Base-by-base conservation (phyloP, 1,140 invertebrate species). In the Drosophila ogumai region DNA sequence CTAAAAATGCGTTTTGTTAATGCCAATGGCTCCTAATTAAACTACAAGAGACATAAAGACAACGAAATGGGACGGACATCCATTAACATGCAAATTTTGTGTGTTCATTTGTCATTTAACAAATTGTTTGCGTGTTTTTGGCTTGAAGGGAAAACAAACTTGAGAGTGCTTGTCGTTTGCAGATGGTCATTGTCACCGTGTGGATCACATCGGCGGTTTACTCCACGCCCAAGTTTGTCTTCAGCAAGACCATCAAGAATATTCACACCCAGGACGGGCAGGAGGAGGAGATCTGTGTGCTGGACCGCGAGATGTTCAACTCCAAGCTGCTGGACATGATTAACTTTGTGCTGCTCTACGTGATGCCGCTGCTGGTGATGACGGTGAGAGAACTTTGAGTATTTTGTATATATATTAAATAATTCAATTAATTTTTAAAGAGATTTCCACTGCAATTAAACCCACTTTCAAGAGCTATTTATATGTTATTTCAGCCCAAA, bases 131-230 rank as follows among this genome's bases (percentile, higher is more conserved):
- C 80, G 81, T 90, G 80, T 55, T 61, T 64, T 5, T 49, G 12
- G 44, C 17, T 15, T 54, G 41, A 17, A 25, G 34, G 32, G 31
- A 61, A 36, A 55, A 52, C 43, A 22, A 32, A 65, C 22, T 28
- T 63, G 15, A 64, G 65, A 64, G 65, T 43, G 57, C 34, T 60
- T 67, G 28, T 63, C 54, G 47, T 43, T 81, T 93, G 17, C 93
- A 96, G 95, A 82, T 96, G 76, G 96, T 96, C 36, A 96, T 97
- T 54, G 93, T 95, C 12, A 94, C 94, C 6, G 96, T 97, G 10
- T 97, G 96, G 96, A 93, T 96, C 34, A 94, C 95, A 4, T 96
- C 96, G 67, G 96, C 96, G 0, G 92, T 95, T 0, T 97, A 97
- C 92, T 96, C 95, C 59, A 94, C 95, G 5, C 96, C 96, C 1